Conservation (phyloP, 2,797 vertebrate genomes). For the Typhlichthys eigenmanni region DNA sequence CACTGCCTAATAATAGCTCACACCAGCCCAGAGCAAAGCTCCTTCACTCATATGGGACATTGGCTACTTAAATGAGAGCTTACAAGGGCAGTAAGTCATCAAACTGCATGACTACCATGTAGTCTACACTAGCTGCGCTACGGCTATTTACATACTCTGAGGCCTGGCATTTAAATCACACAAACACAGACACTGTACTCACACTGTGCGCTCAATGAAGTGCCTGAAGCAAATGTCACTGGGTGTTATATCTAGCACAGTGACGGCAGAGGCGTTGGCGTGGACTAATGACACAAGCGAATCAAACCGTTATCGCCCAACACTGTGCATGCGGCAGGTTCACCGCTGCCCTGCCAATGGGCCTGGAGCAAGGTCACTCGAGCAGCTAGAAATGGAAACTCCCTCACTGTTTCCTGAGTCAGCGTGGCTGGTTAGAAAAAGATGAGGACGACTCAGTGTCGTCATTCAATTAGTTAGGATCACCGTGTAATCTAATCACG, state of each 20-base stretch:
- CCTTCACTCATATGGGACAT: slow-evolving; percentile 8
- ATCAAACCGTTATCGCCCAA: not conserved
- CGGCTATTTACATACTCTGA: not conserved
- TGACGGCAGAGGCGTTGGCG: not conserved
- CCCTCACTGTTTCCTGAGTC: not conserved
- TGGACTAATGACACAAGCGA: not conserved
- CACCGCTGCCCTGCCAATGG: not conserved
- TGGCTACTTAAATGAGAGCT: not conserved
- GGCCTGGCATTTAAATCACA: slow-evolving; percentile 25
- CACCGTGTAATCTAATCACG: not conserved
- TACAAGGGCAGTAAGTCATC: slow-evolving; percentile 40
- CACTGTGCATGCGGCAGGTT: not conserved
- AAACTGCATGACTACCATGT: slow-evolving; percentile 27
- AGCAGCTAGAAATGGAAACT: not conserved
- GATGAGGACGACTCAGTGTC: not conserved
- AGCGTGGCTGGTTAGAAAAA: not conserved
- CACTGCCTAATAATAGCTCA: not conserved
- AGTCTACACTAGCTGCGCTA: slow-evolving; percentile 26
- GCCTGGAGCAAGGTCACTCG: not conserved
- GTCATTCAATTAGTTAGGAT: not conserved
- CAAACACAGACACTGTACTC: slow-evolving; percentile 7
- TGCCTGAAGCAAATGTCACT: slow-evolving; percentile 9
- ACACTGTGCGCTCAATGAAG: slow-evolving; percentile 2
- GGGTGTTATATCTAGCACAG: not conserved
- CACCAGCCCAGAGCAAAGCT: not conserved